A percentile compares a stretch with the other conserved stretches of the same genome.
phyloP scores from a whole-genome alignment of 2,888 invertebrate species.

The Drosophila mimica region DNA sequence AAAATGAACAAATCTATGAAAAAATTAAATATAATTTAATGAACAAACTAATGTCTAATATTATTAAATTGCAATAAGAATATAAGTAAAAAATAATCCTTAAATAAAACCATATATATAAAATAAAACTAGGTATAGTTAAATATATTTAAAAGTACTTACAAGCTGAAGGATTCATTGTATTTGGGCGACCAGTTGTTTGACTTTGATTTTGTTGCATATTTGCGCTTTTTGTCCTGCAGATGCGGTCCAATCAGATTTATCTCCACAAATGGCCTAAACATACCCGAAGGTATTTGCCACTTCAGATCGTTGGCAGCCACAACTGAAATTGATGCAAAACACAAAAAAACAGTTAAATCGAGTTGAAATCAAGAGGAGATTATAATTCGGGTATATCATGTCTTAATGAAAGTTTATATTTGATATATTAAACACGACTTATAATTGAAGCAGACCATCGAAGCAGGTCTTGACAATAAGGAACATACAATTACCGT shows the following conservation, averaged over 20 bases:
- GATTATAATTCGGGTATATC: not conserved
- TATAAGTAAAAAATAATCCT: not conserved
- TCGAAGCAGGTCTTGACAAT: too few species aligned
- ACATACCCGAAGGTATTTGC: slow-evolving; percentile 98
- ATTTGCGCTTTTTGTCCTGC: slow-evolving; percentile 98
- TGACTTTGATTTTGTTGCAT: slow-evolving; percentile 98
- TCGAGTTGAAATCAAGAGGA: not conserved
- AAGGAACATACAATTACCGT: too few species aligned
- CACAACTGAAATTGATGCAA: slow-evolving; percentile 89
- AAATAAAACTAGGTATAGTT: not conserved
- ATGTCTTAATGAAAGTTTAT: not conserved
- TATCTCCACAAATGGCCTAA: slow-evolving; percentile 99
- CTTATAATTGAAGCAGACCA: too few species aligned
- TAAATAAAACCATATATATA: not conserved
- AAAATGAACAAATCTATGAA: not conserved
- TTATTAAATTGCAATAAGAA: not conserved
- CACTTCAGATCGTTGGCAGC: slow-evolving; percentile 99
- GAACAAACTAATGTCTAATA: too few species aligned
- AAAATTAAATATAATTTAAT: not conserved
- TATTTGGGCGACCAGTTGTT: slow-evolving; percentile 99
- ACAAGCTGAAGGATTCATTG: slow-evolving; percentile 99
- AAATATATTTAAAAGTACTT: slow-evolving; percentile 86
- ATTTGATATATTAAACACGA: too few species aligned
- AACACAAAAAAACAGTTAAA: not conserved
- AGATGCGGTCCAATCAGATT: slow-evolving; percentile 99